Percentiles rank a stretch among this genome's conserved stretches.
phyloP scores from a whole-genome alignment of 2,797 vertebrate genomes.

The Urosaurus nigricauda region DNA sequence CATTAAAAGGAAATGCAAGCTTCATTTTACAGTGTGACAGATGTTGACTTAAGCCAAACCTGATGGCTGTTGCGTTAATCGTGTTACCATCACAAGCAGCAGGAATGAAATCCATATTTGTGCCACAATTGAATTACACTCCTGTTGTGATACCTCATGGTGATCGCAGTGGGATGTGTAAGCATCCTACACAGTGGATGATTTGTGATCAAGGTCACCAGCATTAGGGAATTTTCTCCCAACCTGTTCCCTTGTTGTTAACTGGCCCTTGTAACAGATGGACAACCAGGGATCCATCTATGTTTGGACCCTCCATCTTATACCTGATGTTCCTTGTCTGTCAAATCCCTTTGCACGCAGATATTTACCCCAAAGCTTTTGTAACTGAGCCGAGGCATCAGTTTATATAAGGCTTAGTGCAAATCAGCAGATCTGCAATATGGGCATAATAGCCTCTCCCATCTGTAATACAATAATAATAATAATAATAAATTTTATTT shows the following conservation, averaged over 20 bases:
- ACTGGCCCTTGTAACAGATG: not conserved
- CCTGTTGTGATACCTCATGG: not conserved
- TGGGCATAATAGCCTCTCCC: no score
- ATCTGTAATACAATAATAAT: not conserved
- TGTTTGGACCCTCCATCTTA: not conserved
- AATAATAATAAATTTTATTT: no score
- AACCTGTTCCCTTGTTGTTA: slow-evolving; percentile 3
- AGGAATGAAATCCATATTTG: not conserved
- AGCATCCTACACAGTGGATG: not conserved
- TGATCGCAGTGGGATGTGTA: not conserved
- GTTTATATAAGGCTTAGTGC: not conserved
- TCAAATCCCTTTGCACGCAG: not conserved
- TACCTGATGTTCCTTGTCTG: not conserved
- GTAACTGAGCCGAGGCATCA: not conserved
- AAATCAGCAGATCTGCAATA: not conserved
- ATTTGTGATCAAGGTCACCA: slow-evolving; percentile 15
- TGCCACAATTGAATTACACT: slow-evolving; percentile 10
- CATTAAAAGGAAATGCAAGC: not conserved
- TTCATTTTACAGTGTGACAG: not conserved
- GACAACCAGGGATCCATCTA: not conserved
- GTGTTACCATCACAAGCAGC: not conserved
- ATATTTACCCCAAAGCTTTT: not conserved
- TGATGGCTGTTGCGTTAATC: not conserved
- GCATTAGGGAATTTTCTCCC: slow-evolving; percentile 1
- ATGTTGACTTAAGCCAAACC: not conserved